phyloP scores from a whole-genome alignment of 2,797 vertebrate species.

The Pteropus rufus region DNA sequence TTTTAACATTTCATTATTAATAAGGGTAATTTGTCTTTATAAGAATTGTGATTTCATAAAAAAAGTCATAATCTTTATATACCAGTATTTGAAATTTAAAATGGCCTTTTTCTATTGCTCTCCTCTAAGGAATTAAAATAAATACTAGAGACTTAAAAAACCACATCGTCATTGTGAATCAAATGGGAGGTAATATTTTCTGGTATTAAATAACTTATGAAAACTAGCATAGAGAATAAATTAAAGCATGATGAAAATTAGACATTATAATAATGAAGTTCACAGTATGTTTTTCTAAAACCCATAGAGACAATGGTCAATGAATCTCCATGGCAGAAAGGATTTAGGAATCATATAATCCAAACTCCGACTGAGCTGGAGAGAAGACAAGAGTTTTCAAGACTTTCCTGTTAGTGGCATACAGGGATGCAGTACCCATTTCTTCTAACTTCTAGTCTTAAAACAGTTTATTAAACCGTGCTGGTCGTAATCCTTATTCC shows the following conservation, averaged over 20 bases:
- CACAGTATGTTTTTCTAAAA: background rate
- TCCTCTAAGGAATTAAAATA: conserved; percentile 22
- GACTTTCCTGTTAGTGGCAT: background rate
- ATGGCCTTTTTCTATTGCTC: background rate
- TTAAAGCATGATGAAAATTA: conserved; percentile 11
- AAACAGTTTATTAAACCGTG: background rate
- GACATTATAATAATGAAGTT: background rate
- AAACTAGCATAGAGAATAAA: conserved; percentile 12
- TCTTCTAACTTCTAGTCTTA: background rate
- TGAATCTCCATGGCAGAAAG: background rate
- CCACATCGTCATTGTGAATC: background rate
- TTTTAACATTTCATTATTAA: conserved; percentile 37
- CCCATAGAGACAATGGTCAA: background rate
- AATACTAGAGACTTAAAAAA: conserved; percentile 20
- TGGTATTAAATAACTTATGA: background rate
- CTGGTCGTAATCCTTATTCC: background rate
- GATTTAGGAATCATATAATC: background rate
- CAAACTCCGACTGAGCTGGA: background rate
- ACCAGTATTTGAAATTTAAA: background rate
- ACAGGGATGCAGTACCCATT: background rate
- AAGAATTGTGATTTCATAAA: conserved; percentile 15
- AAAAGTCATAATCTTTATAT: background rate
- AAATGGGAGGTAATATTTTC: background rate
- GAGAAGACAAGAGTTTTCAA: background rate
- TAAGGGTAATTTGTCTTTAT: background rate